These are phyloP conservation scores for Hydriomena furcata DNA, from an alignment of 2,888 invertebrate genomes.

Conservation along the genomic window DNA sequence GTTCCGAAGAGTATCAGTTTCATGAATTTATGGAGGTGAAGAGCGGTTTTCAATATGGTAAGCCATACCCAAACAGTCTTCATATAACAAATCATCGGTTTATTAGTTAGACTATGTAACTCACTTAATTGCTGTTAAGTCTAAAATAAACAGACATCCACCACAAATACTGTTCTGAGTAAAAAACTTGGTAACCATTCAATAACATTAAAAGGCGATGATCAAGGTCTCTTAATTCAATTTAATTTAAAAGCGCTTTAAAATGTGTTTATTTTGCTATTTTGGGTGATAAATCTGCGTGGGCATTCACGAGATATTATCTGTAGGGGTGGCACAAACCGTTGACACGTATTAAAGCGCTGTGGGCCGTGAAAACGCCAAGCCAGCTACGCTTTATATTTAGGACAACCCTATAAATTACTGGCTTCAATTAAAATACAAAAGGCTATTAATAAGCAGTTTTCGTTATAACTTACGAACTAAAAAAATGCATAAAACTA, in stretches of 20 bases:
- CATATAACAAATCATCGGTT: too few species aligned
- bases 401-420: conserved; percentile 9
- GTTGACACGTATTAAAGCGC: conserved; percentile 17
- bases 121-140: too few species aligned
- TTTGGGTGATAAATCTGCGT: conserved; percentile 7
- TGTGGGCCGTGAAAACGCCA: conserved; percentile 8
- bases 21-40: not conserved
- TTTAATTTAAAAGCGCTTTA: not conserved
- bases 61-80: too few species aligned
- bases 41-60: too few species aligned
- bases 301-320: conserved; percentile 1
- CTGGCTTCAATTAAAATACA: conserved; percentile 10
- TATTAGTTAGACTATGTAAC: too few species aligned
- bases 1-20: not conserved
- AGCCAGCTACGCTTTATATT: conserved; percentile 4
- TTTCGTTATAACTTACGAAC: too few species aligned
- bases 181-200: too few species aligned
- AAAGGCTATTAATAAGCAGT: conserved; percentile 3
- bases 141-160: too few species aligned
- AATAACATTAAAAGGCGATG: too few species aligned
- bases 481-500: too few species aligned
- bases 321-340: conserved; percentile 9
- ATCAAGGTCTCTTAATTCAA: too few species aligned
- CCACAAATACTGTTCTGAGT: too few species aligned
- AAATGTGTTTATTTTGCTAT: not conserved